Base-by-base conservation (phyloP, 2,888 invertebrate genomes). In the Zygothrica quintamaculata region DNA sequence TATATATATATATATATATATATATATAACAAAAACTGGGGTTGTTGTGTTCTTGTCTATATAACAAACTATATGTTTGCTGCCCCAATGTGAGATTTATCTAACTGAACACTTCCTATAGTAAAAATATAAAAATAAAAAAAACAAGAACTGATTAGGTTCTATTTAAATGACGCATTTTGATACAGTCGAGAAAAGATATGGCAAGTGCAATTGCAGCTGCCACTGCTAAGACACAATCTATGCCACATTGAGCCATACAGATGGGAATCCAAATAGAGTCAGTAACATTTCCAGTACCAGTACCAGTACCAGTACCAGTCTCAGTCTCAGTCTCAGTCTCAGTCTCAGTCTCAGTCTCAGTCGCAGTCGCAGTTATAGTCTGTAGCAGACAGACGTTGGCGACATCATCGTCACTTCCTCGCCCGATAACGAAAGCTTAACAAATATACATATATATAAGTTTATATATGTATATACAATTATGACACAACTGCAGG, bases 341-440 rank as follows among this genome's bases (percentile, higher is more conserved):
- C 18, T 3, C 5, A 25, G 29, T 43, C 15, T 16, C 46, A 47
- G 37, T 8, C 8, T 12, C 15, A 40, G 29, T 29, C n/a, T 7
- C 3, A 61, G 46, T 22, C 26, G 64, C 44, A 29, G 36, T 42
- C 42, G 5, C 15, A 33, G 34, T 31, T 31, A n/a, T n/a, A n/a
- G n/a, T n/a, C n/a, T n/a, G n/a, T 36, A 15, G 55, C 40, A 57
- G 60, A 18, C 68, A 46, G 15, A 25, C 22, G 34, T 33, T 53
- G 61, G 61, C 64, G 66, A 73, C 74, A 77, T 74, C 77, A 68
- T 84, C 75, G 67, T 85, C 77, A 84, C 84, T 87, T 80, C 73
- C 84, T 84, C 57, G 56, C 64, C 48, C 69, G 87, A 80, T 80
- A 80, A 80, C 61, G 56, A 61, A 65, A 52, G 48, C 56, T 40